A percentile compares a stretch with the other conserved stretches of the same genome.
Evolutionary conservation across 1,140 invertebrate genomes (phyloP).

Genomic region (Lordiphosa collinella): DNA sequence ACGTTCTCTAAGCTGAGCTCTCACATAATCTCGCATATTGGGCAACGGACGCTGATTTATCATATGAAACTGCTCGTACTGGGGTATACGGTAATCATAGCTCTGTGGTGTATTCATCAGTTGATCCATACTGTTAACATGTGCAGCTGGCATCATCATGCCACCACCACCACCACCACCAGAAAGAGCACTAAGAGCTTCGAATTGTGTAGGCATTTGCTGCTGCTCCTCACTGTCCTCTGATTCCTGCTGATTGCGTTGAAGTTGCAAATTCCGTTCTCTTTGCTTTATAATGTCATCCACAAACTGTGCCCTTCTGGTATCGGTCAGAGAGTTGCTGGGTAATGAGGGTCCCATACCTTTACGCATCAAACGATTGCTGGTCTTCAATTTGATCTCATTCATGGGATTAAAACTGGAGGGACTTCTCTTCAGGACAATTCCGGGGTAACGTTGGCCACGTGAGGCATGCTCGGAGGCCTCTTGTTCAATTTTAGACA

Average conservation of each 20-base stretch:
- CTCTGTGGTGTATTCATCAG: constrained; percentile 27
- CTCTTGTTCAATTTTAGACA: constrained; percentile 74
- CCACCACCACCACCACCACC: too few species aligned
- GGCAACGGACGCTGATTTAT: constrained; percentile 12
- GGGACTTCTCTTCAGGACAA: constrained; percentile 36
- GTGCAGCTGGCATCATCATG: neutral
- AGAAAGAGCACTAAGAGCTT: neutral
- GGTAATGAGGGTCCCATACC: constrained; percentile 67
- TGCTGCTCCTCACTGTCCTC: neutral
- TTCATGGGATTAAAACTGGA: constrained; percentile 65
- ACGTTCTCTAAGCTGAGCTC: constrained; percentile 3
- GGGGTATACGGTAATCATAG: constrained; percentile 35
- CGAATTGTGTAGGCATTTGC: neutral
- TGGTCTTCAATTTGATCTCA: constrained; percentile 71
- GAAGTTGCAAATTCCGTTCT: constrained; percentile 9
- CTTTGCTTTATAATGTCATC: constrained; percentile 25
- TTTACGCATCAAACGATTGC: constrained; percentile 55
- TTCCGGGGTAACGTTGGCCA: neutral
- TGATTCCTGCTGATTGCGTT: constrained; percentile 12
- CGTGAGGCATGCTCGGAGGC: constrained; percentile 36
- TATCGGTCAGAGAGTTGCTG: constrained; percentile 47
- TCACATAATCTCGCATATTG: constrained; percentile 26
- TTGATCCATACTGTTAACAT: neutral
- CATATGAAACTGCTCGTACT: constrained; percentile 21
- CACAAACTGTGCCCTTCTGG: constrained; percentile 16